These are phyloP conservation scores for Linnaemya vulpina DNA, from an alignment of 2,888 invertebrate species.

Conservation along the genomic window DNA sequence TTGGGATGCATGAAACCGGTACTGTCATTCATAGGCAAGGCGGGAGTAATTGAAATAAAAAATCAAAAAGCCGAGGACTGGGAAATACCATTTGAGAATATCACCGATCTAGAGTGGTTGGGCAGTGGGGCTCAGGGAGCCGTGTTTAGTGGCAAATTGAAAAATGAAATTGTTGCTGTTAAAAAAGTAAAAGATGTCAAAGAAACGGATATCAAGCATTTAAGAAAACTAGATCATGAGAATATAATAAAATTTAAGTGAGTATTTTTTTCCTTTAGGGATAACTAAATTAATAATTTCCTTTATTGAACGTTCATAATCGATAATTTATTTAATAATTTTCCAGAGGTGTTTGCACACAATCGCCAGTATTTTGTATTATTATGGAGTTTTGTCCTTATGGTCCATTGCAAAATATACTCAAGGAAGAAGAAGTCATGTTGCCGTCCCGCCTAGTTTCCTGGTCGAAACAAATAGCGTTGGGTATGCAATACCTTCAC, in stretches of 20 bases:
- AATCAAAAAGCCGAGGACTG: constrained; percentile 88
- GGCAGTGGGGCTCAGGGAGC: constrained; percentile 98
- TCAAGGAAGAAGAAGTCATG: constrained; percentile 92
- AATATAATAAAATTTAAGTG: constrained; percentile 91
- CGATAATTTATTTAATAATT: constrained; percentile 73
- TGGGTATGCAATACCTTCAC: constrained; percentile 98
- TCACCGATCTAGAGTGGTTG: constrained; percentile 93
- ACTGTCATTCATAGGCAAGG: constrained; percentile 92
- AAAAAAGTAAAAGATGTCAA: constrained; percentile 96
- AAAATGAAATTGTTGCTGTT: constrained; percentile 94
- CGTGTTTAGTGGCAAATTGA: constrained; percentile 94
- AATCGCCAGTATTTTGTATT: constrained; percentile 95
- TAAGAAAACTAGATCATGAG: constrained; percentile 96
- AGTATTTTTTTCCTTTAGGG: constrained; percentile 70
- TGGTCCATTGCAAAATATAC: constrained; percentile 95
- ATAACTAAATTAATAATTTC: not conserved
- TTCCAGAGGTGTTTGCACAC: constrained; percentile 95
- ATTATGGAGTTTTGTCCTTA: constrained; percentile 99
- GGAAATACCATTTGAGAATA: constrained; percentile 97
- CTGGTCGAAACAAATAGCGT: constrained; percentile 98
- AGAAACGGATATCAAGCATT: constrained; percentile 96
- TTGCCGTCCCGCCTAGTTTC: constrained; percentile 93
- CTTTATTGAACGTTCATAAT: not conserved
- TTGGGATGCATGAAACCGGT: constrained; percentile 95
- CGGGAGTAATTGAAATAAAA: constrained; percentile 88